Evolutionary conservation across 2,888 invertebrate genomes (phyloP).

Genomic region (Epirrita christyi): DNA sequence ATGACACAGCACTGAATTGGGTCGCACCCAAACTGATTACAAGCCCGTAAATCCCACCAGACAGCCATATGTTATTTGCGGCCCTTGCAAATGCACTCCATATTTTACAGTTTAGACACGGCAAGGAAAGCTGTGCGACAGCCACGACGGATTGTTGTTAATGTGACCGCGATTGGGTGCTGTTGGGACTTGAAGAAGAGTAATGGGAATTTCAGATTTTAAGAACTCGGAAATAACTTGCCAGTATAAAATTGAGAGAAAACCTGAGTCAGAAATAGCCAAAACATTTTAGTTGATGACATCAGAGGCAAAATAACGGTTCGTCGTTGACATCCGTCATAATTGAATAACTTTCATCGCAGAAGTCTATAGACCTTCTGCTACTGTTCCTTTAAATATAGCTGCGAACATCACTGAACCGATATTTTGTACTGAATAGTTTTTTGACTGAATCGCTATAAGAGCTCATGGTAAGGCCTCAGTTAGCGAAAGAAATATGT

Average conservation of each 20-base stretch:
- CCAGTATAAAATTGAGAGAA: neutral
- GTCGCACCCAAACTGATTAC: conserved; percentile 70
- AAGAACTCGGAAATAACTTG: conserved; percentile 4
- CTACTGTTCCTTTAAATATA: no score
- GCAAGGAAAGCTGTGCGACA: conserved; percentile 49
- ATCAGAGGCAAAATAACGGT: no score
- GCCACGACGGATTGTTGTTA: conserved; percentile 43
- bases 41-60: conserved; percentile 57
- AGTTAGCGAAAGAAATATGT: no score
- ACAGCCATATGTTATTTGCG: conserved; percentile 46
- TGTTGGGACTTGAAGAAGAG: conserved; percentile 35
- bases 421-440: no score
- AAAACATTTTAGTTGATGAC: no score
- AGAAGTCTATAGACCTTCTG: no score
- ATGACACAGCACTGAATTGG: conserved; percentile 52
- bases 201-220: conserved; percentile 11
- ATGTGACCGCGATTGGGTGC: conserved; percentile 25
- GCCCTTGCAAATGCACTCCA: conserved; percentile 48
- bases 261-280: neutral
- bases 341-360: no score
- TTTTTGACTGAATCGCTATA: no score
- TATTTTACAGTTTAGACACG: conserved; percentile 49
- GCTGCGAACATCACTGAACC: no score
- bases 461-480: no score
- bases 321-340: no score